A percentile compares a stretch with the other conserved stretches of the same genome.
These are phyloP conservation scores for Trilocha varians DNA, from an alignment of 2,888 invertebrate genomes.

Conservation along the genomic window DNA sequence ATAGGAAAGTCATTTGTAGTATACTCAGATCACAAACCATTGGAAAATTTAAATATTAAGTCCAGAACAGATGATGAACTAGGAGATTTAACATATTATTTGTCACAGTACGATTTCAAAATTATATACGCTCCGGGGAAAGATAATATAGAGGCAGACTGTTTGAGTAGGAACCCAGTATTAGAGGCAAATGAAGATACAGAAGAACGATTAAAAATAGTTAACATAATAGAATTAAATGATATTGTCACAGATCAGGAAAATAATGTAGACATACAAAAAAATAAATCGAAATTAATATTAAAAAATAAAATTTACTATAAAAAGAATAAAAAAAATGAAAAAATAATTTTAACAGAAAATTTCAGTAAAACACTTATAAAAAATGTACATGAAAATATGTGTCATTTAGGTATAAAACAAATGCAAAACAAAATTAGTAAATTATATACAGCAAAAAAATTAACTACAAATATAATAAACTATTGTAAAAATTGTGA, in stretches of 20 bases:
- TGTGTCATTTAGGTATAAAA: conserved; percentile 16
- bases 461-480: conserved; percentile 14
- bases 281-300: no score
- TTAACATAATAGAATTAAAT: no score
- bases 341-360: conserved; percentile 17
- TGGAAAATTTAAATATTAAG: conserved; percentile 15
- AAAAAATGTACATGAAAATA: conserved; percentile 13
- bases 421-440: conserved; percentile 15
- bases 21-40: no score
- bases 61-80: conserved; percentile 21
- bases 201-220: no score
- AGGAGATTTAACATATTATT: no score
- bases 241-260: no score
- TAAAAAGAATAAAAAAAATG: conserved; percentile 11
- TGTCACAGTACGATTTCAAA: no score
- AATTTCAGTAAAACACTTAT: conserved; percentile 15
- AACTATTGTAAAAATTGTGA: conserved; percentile 12
- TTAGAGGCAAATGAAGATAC: no score
- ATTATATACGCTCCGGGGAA: conserved; percentile 17
- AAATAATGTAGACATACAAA: no score
- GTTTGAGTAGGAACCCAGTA: no score
- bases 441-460: conserved; percentile 13
- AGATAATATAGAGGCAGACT: no score
- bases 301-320: no score
- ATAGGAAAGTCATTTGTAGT: conserved; percentile 7